Percentiles rank a stretch among this genome's conserved stretches.
Conservation (phyloP, 37 sponge, comb jelly and placozoan species). For the Hormiphora californensis region DNA sequence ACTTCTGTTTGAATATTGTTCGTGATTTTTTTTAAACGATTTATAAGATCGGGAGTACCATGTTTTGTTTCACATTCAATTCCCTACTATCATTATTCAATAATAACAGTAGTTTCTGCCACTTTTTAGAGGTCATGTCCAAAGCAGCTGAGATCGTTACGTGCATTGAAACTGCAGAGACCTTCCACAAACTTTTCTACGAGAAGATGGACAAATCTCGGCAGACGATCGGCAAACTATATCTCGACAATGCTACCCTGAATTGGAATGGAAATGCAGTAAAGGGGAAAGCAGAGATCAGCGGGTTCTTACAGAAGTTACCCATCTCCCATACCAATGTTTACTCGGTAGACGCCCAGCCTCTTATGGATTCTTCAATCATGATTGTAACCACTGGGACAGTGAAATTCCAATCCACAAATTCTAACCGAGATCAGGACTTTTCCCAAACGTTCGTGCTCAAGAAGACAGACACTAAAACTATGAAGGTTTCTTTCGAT, state of each 20-base stretch:
- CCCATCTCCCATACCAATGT: not conserved
- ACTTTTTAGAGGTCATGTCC: no score
- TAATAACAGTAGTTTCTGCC: no score
- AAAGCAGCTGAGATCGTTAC: conserved; percentile 51
- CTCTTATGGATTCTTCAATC: not conserved
- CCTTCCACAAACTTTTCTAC: conserved; percentile 24
- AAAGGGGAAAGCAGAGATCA: not conserved
- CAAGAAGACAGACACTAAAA: conserved; percentile 2
- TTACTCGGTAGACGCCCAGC: conserved; percentile 37
- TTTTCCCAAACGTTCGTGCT: conserved; percentile 28
- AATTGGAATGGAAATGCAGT: conserved; percentile 40
- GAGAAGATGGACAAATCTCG: conserved; percentile 29
- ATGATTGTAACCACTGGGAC: conserved; percentile 19
- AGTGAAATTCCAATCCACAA: not conserved
- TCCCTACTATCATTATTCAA: no score
- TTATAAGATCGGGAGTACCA: no score
- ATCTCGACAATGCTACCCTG: not conserved
- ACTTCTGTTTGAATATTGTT: no score
- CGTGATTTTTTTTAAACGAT: no score
- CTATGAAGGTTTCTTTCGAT: conserved; percentile 44
- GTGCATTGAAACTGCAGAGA: conserved; percentile 44
- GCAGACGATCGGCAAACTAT: no score
- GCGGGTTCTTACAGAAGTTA: not conserved
- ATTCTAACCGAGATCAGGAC: not conserved
- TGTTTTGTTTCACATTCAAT: no score